Conservation (phyloP, 2,113 vertebrate species). For the Saguinus imperator region DNA sequence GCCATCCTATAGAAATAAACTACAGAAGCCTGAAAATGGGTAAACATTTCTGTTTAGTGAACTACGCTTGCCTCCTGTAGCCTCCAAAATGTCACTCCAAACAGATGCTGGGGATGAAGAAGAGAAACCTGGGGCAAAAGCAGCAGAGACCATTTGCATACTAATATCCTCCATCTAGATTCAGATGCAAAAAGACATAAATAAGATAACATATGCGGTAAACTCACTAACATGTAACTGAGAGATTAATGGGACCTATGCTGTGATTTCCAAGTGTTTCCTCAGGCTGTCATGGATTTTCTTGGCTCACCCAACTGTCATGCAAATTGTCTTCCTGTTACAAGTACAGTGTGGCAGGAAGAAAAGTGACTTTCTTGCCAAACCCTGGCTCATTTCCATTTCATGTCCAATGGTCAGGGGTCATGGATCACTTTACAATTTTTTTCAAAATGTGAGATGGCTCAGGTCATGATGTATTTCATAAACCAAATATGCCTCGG, state of each 20-base stretch:
- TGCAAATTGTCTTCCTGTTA: neutral
- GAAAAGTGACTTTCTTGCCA: neutral
- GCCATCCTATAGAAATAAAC: constrained; percentile 52
- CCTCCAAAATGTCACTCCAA: neutral
- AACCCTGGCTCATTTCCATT: neutral
- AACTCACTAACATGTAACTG: neutral
- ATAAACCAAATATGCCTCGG: neutral
- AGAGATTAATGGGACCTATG: neutral
- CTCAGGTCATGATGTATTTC: neutral
- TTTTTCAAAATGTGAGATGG: neutral
- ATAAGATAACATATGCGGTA: neutral
- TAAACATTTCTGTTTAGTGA: constrained; percentile 50
- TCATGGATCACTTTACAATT: neutral
- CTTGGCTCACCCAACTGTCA: neutral
- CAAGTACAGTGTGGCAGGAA: neutral
- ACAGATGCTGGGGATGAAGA: neutral
- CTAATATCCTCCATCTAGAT: neutral
- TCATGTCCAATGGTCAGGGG: neutral
- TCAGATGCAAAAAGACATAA: neutral
- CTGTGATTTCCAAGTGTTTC: neutral
- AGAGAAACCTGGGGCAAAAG: neutral
- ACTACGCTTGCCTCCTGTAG: neutral
- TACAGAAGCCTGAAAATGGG: constrained; percentile 28
- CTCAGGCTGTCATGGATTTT: neutral
- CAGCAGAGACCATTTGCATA: neutral